A percentile compares a stretch with the other conserved stretches of the same genome.
phyloP scores from a whole-genome alignment of 2,888 invertebrate genomes.

The Entomobrya multifasciata region DNA sequence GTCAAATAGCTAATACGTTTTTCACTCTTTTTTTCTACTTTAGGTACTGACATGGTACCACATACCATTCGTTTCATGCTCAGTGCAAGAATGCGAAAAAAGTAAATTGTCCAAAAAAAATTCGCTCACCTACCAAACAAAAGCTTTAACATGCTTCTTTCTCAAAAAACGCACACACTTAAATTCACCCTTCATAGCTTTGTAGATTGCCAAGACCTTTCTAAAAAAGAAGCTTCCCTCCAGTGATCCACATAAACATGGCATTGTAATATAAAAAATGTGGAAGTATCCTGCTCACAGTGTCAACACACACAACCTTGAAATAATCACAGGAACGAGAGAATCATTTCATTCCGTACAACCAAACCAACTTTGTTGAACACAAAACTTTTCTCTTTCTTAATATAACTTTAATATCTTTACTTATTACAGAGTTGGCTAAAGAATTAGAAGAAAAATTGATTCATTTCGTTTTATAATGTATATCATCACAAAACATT shows the following conservation, averaged over 20 bases:
- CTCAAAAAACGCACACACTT: conserved; percentile 2
- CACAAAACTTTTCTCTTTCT: too few relatives aligned
- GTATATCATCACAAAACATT: background rate
- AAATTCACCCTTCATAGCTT: conserved; percentile 31
- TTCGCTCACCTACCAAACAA: background rate
- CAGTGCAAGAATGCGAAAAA: background rate
- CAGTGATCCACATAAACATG: conserved; percentile 20
- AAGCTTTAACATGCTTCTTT: background rate
- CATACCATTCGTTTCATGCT: too few relatives aligned
- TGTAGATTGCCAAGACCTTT: background rate
- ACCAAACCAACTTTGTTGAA: too few relatives aligned
- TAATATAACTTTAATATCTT: too few relatives aligned
- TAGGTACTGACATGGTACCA: too few relatives aligned
- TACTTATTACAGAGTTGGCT: too few relatives aligned
- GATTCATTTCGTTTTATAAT: conserved; percentile 3
- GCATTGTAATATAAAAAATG: background rate
- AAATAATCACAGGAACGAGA: background rate
- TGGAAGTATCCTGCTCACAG: background rate
- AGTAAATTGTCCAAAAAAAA: background rate
- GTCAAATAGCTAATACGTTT: background rate
- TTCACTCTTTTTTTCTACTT: too few relatives aligned
- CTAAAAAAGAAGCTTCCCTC: too few relatives aligned
- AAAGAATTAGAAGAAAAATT: background rate
- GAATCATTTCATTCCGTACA: too few relatives aligned
- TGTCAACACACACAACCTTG: background rate